Evolutionary conservation across 53 echinoderm and acorn worm genomes (phyloP), one percentile per base, ranked within the genome.

Genomic region (Holothuria scabra): DNA sequence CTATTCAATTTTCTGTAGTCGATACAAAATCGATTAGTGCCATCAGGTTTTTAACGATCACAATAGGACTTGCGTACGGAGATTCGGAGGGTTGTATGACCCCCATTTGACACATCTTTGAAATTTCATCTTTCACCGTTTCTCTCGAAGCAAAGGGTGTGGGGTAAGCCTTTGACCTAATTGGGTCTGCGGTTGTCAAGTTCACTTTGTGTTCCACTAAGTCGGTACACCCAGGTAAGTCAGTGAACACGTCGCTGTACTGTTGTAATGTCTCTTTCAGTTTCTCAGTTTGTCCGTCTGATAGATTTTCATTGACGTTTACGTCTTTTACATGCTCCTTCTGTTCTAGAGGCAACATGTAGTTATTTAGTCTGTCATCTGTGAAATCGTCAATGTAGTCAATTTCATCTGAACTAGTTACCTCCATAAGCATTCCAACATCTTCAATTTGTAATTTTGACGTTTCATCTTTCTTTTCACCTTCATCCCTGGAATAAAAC

Each of bases 31-130:
- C 85, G 44, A 59, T 80, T 88, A 22, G 78, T 56, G 5, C 91
- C 91, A 41, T 88, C 91, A 32, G 59, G 21, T 78, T 91, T 88
- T 23, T 28, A 14, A 91, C 87, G 19, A 91, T 38, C 11, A 91
- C 84, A 60, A 84, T 55, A 24, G 87, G 91, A 24, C 88, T 85
- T n/a, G 91, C 88, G 72, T 81, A 91, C 21, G 85, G 81, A 11
- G 88, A 88, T 13, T 85, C 48, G 46, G 90, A 82, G 8, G 69
- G 60, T 56, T 71, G 85, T 64, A 90, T 85, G 1, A 90, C 85
- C 8, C 82, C 85, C n/a, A 82, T 38, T 56, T 85, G 35, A 29
- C 81, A 37, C 85, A 86, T 85, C 8, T 63, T 44, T 3, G 38
- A 18, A 2, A 80, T 32, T 26, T 80, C 62, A 5, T 61, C 29